phyloP scores from a whole-genome alignment of 1,140 invertebrate species.

The Meloidogyne floridensis region DNA sequence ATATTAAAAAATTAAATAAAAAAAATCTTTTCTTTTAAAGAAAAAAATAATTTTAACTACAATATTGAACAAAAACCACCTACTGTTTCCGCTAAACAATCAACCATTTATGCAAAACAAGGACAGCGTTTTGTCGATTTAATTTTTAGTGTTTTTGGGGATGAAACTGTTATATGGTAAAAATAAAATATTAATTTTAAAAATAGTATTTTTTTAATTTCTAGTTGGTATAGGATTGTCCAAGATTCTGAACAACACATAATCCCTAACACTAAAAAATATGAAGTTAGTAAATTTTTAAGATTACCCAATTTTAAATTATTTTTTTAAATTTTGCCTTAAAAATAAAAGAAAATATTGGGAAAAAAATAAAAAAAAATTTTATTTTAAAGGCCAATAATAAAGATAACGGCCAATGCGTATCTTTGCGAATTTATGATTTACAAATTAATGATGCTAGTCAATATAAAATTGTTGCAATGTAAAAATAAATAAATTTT shows the following conservation, averaged over 20 bases:
- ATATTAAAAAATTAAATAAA: no score
- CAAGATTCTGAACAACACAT: conserved; percentile 18
- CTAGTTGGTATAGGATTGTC: conserved; percentile 25
- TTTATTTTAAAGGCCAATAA: neutral
- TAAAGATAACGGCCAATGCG: conserved; percentile 23
- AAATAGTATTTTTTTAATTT: neutral
- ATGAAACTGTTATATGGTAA: conserved; percentile 28
- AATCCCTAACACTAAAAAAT: conserved; percentile 28
- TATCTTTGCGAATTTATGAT: conserved; percentile 27
- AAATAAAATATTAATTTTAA: neutral
- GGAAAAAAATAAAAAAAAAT: no score
- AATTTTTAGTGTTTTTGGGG: conserved; percentile 17
- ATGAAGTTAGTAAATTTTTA: conserved; percentile 2
- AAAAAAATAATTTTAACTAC: no score
- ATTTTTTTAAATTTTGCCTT: no score
- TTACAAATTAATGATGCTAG: conserved; percentile 20
- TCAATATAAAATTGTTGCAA: conserved; percentile 23
- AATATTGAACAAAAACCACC: conserved; percentile 6
- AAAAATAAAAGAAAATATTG: no score
- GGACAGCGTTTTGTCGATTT: conserved; percentile 21
- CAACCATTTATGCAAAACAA: neutral
- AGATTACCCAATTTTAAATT: neutral
- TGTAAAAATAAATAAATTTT: conserved; percentile 2
- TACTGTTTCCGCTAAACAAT: neutral
- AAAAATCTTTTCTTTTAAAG: neutral